A percentile compares a stretch with the other conserved stretches of the same genome.
phyloP scores from a whole-genome alignment of 2,888 invertebrate genomes.

The Pristionchus exspectatus region DNA sequence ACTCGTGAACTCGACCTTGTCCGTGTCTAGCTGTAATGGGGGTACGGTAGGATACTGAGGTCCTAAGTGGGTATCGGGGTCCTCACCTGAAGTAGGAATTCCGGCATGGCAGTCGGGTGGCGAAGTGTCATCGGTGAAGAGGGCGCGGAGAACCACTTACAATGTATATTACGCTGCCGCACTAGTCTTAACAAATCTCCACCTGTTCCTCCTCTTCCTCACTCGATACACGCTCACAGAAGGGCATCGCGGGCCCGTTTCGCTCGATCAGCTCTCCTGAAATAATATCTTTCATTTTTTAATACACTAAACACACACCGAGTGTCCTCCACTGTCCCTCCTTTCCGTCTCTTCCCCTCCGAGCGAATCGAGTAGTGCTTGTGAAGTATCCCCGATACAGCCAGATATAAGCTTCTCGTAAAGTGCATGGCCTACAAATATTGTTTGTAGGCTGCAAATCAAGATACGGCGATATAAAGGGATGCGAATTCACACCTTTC shows the following conservation, averaged over 20 bases:
- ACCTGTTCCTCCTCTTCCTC: background rate
- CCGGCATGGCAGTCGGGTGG: too few relatives aligned
- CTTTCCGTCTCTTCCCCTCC: background rate
- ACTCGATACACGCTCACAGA: background rate
- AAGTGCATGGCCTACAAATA: background rate
- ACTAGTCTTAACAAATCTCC: too few relatives aligned
- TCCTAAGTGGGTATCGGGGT: too few relatives aligned
- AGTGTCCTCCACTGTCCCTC: background rate
- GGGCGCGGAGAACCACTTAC: too few relatives aligned
- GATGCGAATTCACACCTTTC: too few relatives aligned
- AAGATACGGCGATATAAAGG: too few relatives aligned
- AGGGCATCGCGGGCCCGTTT: background rate
- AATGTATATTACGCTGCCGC: too few relatives aligned
- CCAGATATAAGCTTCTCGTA: background rate
- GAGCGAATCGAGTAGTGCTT: background rate
- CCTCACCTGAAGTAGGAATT: too few relatives aligned
- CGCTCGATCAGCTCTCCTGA: background rate
- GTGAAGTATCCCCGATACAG: background rate
- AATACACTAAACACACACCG: background rate
- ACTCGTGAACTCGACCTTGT: slow-evolving; percentile 17
- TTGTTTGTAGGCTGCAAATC: too few relatives aligned
- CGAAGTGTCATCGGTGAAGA: too few relatives aligned
- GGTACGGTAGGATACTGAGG: too few relatives aligned
- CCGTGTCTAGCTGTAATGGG: background rate
- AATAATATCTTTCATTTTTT: background rate